A percentile compares a stretch with the other conserved stretches of the same genome.
These are phyloP conservation scores for Selene dorsalis DNA, from an alignment of 2,797 vertebrate species.

Conservation along the genomic window DNA sequence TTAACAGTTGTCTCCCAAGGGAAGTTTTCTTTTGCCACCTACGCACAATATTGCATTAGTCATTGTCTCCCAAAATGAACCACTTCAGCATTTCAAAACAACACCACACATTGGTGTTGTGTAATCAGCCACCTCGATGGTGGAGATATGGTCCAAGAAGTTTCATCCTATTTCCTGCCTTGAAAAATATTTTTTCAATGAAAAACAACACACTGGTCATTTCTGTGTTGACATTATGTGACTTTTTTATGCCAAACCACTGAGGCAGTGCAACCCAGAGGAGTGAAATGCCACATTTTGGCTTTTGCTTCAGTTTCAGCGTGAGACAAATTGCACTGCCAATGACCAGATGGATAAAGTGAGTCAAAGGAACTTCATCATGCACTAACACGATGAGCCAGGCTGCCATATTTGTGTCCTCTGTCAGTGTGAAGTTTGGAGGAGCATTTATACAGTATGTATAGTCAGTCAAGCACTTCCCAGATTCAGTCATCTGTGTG, in stretches of 20 bases:
- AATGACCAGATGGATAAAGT: not conserved
- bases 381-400: not conserved
- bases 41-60: slow-evolving; percentile 22
- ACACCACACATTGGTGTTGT: not conserved
- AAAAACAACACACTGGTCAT: not conserved
- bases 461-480: not conserved
- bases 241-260: not conserved
- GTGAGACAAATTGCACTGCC: not conserved
- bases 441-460: not conserved
- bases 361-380: not conserved
- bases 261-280: not conserved
- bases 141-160: not conserved
- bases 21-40: slow-evolving; percentile 22
- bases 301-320: slow-evolving; percentile 8
- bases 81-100: slow-evolving; percentile 17
- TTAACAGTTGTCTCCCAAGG: slow-evolving; percentile 25
- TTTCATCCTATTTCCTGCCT: not conserved
- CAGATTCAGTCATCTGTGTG: not conserved
- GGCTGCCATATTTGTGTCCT: not conserved
- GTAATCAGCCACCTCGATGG: not conserved
- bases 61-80: not conserved
- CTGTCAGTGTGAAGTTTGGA: not conserved
- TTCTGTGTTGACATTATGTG: not conserved
- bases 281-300: no score
- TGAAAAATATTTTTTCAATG: not conserved